Conservation (phyloP, 2,113 vertebrate genomes). For the Delphinapterus leucas region DNA sequence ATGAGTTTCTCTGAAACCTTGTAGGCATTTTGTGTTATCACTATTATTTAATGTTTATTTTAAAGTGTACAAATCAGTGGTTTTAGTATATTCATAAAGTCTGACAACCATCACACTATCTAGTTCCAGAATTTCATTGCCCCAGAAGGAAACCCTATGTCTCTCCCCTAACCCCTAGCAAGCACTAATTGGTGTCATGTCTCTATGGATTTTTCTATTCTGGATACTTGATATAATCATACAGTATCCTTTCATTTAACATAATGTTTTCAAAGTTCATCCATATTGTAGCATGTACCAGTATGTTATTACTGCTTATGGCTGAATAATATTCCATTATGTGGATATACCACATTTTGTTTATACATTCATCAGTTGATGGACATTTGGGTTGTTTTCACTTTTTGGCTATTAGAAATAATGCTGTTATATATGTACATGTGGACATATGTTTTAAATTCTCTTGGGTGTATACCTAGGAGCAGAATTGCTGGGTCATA, state of each 20-base stretch:
- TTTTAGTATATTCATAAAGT: not conserved
- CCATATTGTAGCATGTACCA: not conserved
- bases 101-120: too few relatives aligned
- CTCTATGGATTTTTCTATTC: not conserved
- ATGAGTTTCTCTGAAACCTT: not conserved
- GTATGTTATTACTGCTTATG: not conserved
- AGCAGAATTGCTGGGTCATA: not conserved
- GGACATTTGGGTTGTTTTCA: not conserved
- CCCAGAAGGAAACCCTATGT: too few relatives aligned
- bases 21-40: not conserved
- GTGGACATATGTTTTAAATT: not conserved
- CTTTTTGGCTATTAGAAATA: not conserved
- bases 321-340: not conserved
- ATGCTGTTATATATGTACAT: not conserved
- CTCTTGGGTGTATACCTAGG: not conserved
- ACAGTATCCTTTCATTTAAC: not conserved
- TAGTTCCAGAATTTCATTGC: too few relatives aligned
- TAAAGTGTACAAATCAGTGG: too few relatives aligned
- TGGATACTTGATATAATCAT: too few relatives aligned
- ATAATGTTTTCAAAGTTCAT: not conserved
- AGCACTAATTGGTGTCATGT: not conserved
- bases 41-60: not conserved
- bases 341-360: not conserved
- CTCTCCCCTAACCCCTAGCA: too few relatives aligned
- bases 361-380: not conserved